These are phyloP conservation scores for Plebejus melissa DNA, from an alignment of 2,888 invertebrate genomes.

Conservation along the genomic window DNA sequence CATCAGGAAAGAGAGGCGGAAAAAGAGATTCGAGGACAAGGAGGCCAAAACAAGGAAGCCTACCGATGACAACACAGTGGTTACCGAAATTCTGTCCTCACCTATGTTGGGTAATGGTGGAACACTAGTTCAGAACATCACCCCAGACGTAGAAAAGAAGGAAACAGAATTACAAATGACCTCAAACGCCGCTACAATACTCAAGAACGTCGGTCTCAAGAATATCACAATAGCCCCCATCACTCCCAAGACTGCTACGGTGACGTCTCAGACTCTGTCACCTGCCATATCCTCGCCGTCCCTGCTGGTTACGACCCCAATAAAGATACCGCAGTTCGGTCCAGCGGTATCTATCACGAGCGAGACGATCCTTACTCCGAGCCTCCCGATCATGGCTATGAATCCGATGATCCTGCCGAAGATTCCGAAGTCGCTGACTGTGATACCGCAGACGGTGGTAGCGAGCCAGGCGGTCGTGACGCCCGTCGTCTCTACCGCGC, in stretches of 20 bases:
- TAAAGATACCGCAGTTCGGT: constrained; percentile 58
- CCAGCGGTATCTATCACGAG: constrained; percentile 59
- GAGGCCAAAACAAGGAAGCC: constrained; percentile 43
- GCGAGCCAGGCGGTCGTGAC: constrained; percentile 40
- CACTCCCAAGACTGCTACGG: constrained; percentile 60
- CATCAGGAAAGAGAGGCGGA: constrained; percentile 82
- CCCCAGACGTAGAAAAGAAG: constrained; percentile 48
- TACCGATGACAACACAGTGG: constrained; percentile 48
- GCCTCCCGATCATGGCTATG: constrained; percentile 48
- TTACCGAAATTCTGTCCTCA: constrained; percentile 65
- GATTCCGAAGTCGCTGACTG: constrained; percentile 89
- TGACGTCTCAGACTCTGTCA: constrained; percentile 55
- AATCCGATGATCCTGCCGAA: constrained; percentile 81
- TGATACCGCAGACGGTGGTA: constrained; percentile 82
- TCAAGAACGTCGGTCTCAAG: constrained; percentile 71
- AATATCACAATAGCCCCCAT: constrained; percentile 74
- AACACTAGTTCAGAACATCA: constrained; percentile 53
- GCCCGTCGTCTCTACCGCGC: constrained; percentile 35
- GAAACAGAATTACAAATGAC: constrained; percentile 53
- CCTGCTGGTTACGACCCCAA: constrained; percentile 52
- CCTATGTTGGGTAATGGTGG: constrained; percentile 65
- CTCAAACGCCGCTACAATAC: constrained; percentile 62
- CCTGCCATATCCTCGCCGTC: constrained; percentile 53
- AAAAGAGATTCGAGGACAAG: constrained; percentile 73
- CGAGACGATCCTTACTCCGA: constrained; percentile 50